phyloP scores from a whole-genome alignment of 2,888 invertebrate species.

The Morpho helenor region DNA sequence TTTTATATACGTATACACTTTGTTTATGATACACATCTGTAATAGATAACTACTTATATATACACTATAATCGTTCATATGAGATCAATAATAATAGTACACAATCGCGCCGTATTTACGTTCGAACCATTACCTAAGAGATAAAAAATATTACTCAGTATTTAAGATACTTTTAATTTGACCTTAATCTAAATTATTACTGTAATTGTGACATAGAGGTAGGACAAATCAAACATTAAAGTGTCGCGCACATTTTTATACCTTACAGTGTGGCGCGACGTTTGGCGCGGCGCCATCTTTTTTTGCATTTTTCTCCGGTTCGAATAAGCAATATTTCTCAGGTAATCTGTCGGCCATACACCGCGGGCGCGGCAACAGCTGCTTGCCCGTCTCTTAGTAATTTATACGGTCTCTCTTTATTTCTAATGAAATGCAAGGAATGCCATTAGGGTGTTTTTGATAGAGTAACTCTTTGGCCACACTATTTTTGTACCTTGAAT shows the following conservation, averaged over 20 bases:
- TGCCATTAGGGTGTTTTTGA: constrained; percentile 34
- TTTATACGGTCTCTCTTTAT: constrained; percentile 29
- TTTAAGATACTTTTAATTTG: constrained; percentile 1
- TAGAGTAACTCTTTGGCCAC: constrained; percentile 14
- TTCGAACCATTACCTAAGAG: too few relatives aligned
- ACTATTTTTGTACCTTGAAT: constrained; percentile 14
- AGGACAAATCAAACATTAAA: constrained; percentile 15
- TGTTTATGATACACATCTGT: too few relatives aligned
- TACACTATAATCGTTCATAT: too few relatives aligned
- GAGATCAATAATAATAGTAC: too few relatives aligned
- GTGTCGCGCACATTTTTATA: constrained; percentile 33
- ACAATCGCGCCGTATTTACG: too few relatives aligned
- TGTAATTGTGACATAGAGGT: constrained; percentile 10
- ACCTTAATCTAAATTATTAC: not conserved
- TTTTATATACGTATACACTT: too few relatives aligned
- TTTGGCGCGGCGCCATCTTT: constrained; percentile 38
- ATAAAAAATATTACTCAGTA: not conserved
- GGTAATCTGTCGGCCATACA: constrained; percentile 47
- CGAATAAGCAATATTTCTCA: constrained; percentile 44
- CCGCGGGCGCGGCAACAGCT: constrained; percentile 39
- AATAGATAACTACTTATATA: too few relatives aligned
- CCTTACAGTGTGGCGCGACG: constrained; percentile 44
- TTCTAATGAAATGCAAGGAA: constrained; percentile 36
- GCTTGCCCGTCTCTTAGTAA: constrained; percentile 31
- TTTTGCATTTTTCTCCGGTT: constrained; percentile 35